phyloP scores from a whole-genome alignment of 2,888 invertebrate genomes.

The Microdon myrmicae region DNA sequence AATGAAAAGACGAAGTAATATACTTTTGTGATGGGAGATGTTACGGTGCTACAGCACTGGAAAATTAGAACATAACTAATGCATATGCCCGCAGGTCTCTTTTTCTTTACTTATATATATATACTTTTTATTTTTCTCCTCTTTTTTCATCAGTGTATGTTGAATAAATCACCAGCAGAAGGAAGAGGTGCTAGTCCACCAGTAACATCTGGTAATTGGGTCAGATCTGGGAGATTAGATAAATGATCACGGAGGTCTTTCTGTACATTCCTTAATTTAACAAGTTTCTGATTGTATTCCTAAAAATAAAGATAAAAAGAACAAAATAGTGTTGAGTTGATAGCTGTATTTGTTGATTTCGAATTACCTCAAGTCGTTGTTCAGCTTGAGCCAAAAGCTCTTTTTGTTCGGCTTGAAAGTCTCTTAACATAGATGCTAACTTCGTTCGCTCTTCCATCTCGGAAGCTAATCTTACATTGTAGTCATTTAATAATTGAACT shows the following conservation, averaged over 20 bases:
- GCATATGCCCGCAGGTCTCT: too few relatives aligned
- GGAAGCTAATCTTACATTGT: conserved; percentile 84
- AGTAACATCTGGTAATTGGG: conserved; percentile 90
- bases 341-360: background rate
- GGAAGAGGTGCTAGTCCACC: conserved; percentile 93
- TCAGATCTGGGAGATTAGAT: conserved; percentile 92
- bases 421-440: conserved; percentile 85
- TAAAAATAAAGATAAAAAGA: conserved; percentile 68
- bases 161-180: conserved; percentile 94
- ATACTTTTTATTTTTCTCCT: too few relatives aligned
- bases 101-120: too few relatives aligned
- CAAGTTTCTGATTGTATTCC: conserved; percentile 92
- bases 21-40: too few relatives aligned
- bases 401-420: conserved; percentile 87
- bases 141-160: conserved; percentile 71
- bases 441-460: conserved; percentile 92
- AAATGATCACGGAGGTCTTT: conserved; percentile 92
- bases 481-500: conserved; percentile 84
- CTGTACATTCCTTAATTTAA: conserved; percentile 86
- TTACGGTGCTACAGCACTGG: too few relatives aligned
- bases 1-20: too few relatives aligned
- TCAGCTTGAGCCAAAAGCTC: conserved; percentile 89
- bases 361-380: conserved; percentile 81
- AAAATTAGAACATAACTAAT: too few relatives aligned
- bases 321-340: background rate